Conservation (phyloP, 2,797 vertebrate species). For the Rhinichthys osculus region DNA sequence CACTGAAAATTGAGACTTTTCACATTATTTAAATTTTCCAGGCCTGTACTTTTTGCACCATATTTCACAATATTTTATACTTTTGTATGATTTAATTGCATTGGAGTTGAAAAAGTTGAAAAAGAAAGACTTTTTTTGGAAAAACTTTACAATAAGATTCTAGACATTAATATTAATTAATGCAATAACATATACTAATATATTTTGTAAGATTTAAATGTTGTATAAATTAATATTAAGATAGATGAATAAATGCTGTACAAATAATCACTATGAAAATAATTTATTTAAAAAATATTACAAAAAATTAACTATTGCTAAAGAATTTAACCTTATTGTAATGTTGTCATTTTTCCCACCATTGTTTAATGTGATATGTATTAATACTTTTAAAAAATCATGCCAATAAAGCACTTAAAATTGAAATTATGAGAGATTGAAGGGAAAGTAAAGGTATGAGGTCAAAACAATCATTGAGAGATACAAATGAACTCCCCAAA, state of each 20-base stretch:
- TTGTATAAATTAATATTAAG: background rate
- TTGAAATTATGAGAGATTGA: background rate
- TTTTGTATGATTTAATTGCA: background rate
- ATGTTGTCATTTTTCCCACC: background rate
- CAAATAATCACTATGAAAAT: background rate
- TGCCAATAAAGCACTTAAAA: background rate
- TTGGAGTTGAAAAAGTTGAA: background rate
- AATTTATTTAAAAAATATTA: background rate
- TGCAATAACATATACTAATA: background rate
- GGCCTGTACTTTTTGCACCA: background rate
- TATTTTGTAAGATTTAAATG: background rate
- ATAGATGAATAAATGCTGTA: background rate
- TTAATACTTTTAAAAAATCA: background rate
- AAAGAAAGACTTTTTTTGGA: background rate
- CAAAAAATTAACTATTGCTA: background rate
- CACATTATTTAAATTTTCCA: background rate
- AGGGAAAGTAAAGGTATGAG: background rate
- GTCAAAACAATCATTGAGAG: constrained; percentile 15
- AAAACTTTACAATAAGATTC: background rate
- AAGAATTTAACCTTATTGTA: background rate
- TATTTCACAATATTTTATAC: background rate
- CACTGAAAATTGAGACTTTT: background rate
- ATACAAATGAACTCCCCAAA: constrained; percentile 3
- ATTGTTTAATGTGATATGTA: background rate
- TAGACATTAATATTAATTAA: background rate